These are phyloP conservation scores for Pseudomugil tenellus DNA, from an alignment of 2,797 vertebrate genomes.

Conservation along the genomic window DNA sequence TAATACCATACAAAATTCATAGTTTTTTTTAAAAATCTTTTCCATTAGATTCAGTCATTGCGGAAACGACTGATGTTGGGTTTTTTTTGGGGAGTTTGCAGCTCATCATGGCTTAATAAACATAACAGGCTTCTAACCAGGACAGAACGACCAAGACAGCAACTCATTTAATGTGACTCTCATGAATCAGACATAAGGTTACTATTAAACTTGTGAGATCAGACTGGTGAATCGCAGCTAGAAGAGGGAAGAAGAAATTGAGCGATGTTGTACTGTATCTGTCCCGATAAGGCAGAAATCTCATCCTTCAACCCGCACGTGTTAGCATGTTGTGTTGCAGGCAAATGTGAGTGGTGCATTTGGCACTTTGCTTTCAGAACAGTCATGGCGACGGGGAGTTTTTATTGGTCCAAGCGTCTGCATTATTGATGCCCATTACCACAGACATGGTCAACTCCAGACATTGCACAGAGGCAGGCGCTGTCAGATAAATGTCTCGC, in stretches of 20 bases:
- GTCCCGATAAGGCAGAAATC: conserved; percentile 35
- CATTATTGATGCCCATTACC: conserved; percentile 83
- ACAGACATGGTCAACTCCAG: conserved; percentile 72
- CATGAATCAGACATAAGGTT: conserved; percentile 22
- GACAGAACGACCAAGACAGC: background rate
- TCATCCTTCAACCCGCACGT: conserved; percentile 24
- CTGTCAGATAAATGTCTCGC: conserved; percentile 75
- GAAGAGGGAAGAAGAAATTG: conserved; percentile 7
- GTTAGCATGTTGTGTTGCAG: conserved; percentile 23
- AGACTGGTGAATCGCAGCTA: conserved; percentile 3
- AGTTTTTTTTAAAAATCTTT: background rate
- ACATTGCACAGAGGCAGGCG: conserved; percentile 48
- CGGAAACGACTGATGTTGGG: conserved; percentile 2
- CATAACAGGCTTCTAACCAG: conserved; percentile 5
- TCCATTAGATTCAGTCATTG: background rate
- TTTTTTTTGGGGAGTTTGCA: background rate
- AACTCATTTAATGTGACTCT: conserved; percentile 18
- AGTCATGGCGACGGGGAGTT: conserved; percentile 55
- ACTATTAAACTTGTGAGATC: conserved; percentile 15
- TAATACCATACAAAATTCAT: conserved; percentile 9
- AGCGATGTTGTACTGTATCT: conserved; percentile 6
- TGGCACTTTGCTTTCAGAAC: conserved; percentile 41
- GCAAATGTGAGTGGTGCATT: conserved; percentile 36
- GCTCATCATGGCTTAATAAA: background rate
- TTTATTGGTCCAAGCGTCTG: conserved; percentile 68